Conservation (phyloP, 2,888 invertebrate genomes). For the Ceriagrion tenellum region DNA sequence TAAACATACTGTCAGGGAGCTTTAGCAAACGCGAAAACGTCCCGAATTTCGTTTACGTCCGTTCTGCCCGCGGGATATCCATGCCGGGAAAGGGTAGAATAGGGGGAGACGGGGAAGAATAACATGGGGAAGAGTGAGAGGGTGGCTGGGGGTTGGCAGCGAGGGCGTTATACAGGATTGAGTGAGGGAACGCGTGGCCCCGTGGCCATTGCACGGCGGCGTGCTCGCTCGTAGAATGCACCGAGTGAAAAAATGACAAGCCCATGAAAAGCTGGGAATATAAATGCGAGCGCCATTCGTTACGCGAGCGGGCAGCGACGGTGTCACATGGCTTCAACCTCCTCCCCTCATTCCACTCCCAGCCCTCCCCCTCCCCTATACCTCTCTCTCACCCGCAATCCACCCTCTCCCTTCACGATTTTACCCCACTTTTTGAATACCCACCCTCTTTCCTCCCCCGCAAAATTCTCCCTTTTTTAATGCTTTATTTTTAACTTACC, state of each 20-base stretch:
- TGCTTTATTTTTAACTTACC: too few relatives aligned
- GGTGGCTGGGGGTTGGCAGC: not conserved
- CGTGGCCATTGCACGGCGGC: not conserved
- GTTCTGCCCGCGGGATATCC: not conserved
- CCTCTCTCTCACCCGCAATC: not conserved
- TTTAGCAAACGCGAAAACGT: slow-evolving; percentile 42
- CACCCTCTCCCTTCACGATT: not conserved
- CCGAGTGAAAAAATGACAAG: slow-evolving; percentile 56
- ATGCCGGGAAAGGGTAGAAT: not conserved
- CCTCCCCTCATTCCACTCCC: not conserved
- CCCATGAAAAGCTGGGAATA: slow-evolving; percentile 62
- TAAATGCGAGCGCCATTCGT: slow-evolving; percentile 61
- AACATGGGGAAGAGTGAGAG: not conserved
- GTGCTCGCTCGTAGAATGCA: not conserved
- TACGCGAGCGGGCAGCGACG: slow-evolving; percentile 41
- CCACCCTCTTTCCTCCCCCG: not conserved
- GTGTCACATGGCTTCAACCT: slow-evolving; percentile 40
- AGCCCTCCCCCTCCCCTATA: not conserved
- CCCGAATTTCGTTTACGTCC: slow-evolving; percentile 49
- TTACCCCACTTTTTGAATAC: not conserved
- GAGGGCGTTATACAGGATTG: not conserved
- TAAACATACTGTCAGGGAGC: slow-evolving; percentile 40
- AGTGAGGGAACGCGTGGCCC: not conserved
- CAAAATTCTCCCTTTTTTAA: not conserved
- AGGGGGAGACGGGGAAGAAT: not conserved